Evolutionary conservation across 2,113 vertebrate species (phyloP), one percentile per base, ranked within the genome.

Genomic region (Pollachius pollachius): DNA sequence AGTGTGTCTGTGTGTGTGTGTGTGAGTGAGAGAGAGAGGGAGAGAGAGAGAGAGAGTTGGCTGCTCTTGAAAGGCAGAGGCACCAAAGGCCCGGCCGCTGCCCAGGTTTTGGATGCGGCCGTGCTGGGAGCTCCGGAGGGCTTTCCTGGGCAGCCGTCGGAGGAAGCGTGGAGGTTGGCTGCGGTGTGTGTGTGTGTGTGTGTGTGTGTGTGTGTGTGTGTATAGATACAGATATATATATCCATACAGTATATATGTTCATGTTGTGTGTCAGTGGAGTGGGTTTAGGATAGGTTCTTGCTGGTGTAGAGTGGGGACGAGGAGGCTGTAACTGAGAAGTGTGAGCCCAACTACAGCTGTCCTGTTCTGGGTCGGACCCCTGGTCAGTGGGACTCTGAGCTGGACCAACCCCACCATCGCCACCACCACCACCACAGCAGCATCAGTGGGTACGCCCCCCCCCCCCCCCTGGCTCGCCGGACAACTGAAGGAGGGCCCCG

Each of bases 51-150:
- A 88, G 78, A 78, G 81, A 84, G 81, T 89, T 91, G 89, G 89
- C 84, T 73, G 82, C 81, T 86, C 84, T 87, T 90, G 87, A 90
- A 90, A 90, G 88, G 70, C 72, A 82, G 85, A 85, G 81, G 82
- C 84, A 83, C 81, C 85, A 85, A 82, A 84, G 69, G 78, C 73
- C 37, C 72, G 69, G 70, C 68, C 81, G 66, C 67, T 87, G 87
- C 88, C 82, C 84, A 81, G 88, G 84, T 86, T 72, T 81, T 85
- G 82, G 84, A 86, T 59, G 78, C 17, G 56, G 81, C 77, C 62
- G 74, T 72, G 41, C 41, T 48, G 83, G 86, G 77, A 84, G 77
- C 83, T 83, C 88, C 81, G 85, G 74, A 86, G 89, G 88, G 81
- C 80, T 85, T 89, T 87, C 82, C 85, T 81, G 80, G 25, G 82